A percentile compares a stretch with the other conserved stretches of the same genome.
These are phyloP conservation scores for Cyprinodon brontotheroides DNA, from an alignment of 2,113 vertebrate genomes.

Conservation along the genomic window DNA sequence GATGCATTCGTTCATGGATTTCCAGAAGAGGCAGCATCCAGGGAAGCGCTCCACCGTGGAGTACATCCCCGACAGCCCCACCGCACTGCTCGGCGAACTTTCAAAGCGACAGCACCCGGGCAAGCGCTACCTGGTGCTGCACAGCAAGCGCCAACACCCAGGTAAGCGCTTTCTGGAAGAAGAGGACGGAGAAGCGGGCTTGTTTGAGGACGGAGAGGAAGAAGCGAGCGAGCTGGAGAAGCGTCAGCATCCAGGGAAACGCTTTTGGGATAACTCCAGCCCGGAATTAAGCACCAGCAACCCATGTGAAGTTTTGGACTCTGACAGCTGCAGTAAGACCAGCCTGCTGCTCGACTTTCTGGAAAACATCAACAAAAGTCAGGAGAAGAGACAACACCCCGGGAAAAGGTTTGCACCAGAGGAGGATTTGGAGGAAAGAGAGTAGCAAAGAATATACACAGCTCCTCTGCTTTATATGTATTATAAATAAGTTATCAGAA, in stretches of 20 bases:
- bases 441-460: slow-evolving; percentile 62
- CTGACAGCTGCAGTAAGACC: slow-evolving; percentile 79
- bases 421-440: slow-evolving; percentile 71
- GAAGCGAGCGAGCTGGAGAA: slow-evolving; percentile 76
- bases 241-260: slow-evolving; percentile 87
- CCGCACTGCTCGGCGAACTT: slow-evolving; percentile 69
- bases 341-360: slow-evolving; percentile 83
- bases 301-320: slow-evolving; percentile 78
- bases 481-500: slow-evolving; percentile 43
- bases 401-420: slow-evolving; percentile 81
- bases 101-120: slow-evolving; percentile 87
- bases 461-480: slow-evolving; percentile 46
- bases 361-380: slow-evolving; percentile 76
- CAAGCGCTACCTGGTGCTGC: slow-evolving; percentile 76
- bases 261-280: slow-evolving; percentile 73
- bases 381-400: slow-evolving; percentile 89
- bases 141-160: slow-evolving; percentile 81
- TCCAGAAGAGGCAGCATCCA: slow-evolving; percentile 84
- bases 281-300: slow-evolving; percentile 68
- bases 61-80: slow-evolving; percentile 65
- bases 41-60: slow-evolving; percentile 76
- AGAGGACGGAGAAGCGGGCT: slow-evolving; percentile 54
- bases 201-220: slow-evolving; percentile 48
- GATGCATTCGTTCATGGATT: slow-evolving; percentile 58
- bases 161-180: slow-evolving; percentile 74